Conservation (phyloP, 1,140 invertebrate genomes). For the Cydia fagiglandana region DNA sequence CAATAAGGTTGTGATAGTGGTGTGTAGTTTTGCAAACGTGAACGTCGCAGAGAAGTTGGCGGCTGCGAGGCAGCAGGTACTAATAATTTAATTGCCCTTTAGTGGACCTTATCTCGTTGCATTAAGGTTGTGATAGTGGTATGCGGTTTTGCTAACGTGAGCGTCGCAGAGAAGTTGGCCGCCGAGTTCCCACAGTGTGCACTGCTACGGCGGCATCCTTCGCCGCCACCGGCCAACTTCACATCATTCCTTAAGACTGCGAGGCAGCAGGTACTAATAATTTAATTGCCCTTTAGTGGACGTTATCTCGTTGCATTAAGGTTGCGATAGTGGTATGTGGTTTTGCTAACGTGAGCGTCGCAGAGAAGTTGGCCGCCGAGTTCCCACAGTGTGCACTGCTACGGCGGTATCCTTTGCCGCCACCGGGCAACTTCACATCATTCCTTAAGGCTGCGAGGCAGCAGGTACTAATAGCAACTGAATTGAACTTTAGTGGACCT, state of each 20-base stretch:
- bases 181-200: conserved; percentile 94
- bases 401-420: conserved; percentile 94
- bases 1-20: too few relatives aligned
- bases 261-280: conserved; percentile 64
- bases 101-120: conserved; percentile 16
- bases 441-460: conserved; percentile 90
- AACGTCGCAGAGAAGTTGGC: too few relatives aligned
- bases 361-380: conserved; percentile 88
- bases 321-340: too few relatives aligned
- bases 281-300: too few relatives aligned
- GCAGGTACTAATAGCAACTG: conserved; percentile 42
- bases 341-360: conserved; percentile 93
- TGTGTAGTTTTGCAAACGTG: too few relatives aligned
- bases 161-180: conserved; percentile 92
- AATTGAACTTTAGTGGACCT: too few relatives aligned
- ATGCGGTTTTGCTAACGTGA: conserved; percentile 87
- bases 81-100: too few relatives aligned
- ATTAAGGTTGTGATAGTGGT: conserved; percentile 41
- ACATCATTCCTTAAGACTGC: conserved; percentile 93
- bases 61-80: too few relatives aligned
- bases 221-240: conserved; percentile 92
- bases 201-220: conserved; percentile 93
- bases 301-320: too few relatives aligned
- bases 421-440: conserved; percentile 91
- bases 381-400: conserved; percentile 96